Conservation (phyloP, 2,797 vertebrate genomes). For the Triplophysa yarkandensis region DNA sequence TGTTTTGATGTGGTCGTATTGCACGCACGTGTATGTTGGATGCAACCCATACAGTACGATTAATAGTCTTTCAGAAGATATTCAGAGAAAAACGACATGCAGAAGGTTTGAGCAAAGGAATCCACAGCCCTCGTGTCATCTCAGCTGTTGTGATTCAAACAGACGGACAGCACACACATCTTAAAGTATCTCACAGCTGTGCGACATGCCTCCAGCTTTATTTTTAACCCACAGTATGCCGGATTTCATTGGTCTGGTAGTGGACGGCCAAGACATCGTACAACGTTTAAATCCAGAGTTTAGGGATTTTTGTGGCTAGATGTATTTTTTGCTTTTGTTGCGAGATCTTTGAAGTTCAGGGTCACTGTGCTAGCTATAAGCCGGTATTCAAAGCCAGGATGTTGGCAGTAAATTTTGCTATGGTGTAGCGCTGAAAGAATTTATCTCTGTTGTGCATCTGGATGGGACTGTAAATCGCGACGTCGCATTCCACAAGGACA, state of each 20-base stretch:
- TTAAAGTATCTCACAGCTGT: constrained; percentile 82
- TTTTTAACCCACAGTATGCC: constrained; percentile 75
- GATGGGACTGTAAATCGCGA: constrained; percentile 66
- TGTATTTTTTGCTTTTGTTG: constrained; percentile 11
- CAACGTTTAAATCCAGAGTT: constrained; percentile 63
- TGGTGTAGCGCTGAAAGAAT: constrained; percentile 5
- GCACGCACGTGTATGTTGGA: constrained; percentile 18
- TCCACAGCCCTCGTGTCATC: constrained; percentile 67
- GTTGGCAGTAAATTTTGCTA: constrained; percentile 52
- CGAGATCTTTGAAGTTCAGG: constrained; percentile 30
- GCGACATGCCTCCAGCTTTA: constrained; percentile 75
- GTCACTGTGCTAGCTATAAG: constrained; percentile 10
- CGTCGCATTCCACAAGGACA: constrained; percentile 69
- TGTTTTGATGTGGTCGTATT: constrained; percentile 17
- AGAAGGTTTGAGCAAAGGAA: constrained; percentile 37
- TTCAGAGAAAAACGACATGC: constrained; percentile 32
- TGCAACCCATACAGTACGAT: constrained; percentile 36
- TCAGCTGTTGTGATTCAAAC: constrained; percentile 87
- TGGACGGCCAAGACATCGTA: constrained; percentile 55
- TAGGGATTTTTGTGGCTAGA: neutral
- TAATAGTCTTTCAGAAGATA: constrained; percentile 46
- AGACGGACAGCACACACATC: constrained; percentile 77
- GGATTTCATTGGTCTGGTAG: constrained; percentile 64
- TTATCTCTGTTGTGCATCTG: constrained; percentile 61
- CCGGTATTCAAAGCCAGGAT: constrained; percentile 36